Evolutionary conservation across 2,888 invertebrate species (phyloP).

Genomic region (Leucozona laternaria): DNA sequence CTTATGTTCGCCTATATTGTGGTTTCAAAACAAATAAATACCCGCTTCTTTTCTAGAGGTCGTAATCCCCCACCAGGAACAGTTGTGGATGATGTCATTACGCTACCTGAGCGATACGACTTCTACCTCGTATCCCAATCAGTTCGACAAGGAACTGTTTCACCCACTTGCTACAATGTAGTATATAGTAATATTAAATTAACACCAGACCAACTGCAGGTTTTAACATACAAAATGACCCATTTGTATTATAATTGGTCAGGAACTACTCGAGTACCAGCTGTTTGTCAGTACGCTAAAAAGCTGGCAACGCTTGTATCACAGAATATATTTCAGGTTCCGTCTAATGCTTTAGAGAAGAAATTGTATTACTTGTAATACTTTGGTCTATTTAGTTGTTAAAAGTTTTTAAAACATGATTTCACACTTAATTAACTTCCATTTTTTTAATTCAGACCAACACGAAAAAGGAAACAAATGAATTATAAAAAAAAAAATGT

Average conservation of each 20-base stretch:
- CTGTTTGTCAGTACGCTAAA: slow-evolving; percentile 97
- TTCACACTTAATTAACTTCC: background rate
- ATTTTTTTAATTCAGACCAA: background rate
- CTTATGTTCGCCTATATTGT: slow-evolving; percentile 90
- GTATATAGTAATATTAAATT: slow-evolving; percentile 89
- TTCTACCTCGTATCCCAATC: slow-evolving; percentile 95
- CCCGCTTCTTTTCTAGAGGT: slow-evolving; percentile 86
- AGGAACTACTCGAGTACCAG: slow-evolving; percentile 93
- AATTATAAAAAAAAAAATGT: slow-evolving; percentile 16
- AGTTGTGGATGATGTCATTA: slow-evolving; percentile 93
- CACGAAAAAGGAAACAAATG: slow-evolving; percentile 7
- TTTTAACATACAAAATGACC: slow-evolving; percentile 92
- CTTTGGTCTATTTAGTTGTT: background rate
- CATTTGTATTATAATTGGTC: slow-evolving; percentile 98
- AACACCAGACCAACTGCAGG: slow-evolving; percentile 90
- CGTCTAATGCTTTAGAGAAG: slow-evolving; percentile 87
- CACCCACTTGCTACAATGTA: slow-evolving; percentile 95
- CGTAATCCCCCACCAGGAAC: slow-evolving; percentile 94
- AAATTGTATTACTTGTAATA: slow-evolving; percentile 89
- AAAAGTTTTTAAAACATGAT: background rate
- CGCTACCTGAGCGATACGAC: slow-evolving; percentile 92
- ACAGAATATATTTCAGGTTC: slow-evolving; percentile 91
- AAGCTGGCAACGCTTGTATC: slow-evolving; percentile 95
- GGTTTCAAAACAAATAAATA: slow-evolving; percentile 95
- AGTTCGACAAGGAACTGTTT: slow-evolving; percentile 94